phyloP scores from a whole-genome alignment of 2,888 invertebrate species.

The Eumerus sabulonum region DNA sequence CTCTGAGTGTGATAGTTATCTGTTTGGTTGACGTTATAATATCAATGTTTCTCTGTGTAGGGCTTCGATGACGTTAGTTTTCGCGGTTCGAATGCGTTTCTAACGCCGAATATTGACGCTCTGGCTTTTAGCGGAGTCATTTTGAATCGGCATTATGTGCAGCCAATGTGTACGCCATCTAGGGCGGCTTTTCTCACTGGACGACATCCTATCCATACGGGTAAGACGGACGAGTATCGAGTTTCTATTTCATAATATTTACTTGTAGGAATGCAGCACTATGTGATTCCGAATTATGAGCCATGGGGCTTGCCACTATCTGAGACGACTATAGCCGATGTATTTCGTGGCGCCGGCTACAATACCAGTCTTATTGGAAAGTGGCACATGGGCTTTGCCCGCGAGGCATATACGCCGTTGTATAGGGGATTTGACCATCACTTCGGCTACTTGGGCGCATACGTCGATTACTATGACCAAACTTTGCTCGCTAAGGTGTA shows the following conservation, averaged over 20 bases:
- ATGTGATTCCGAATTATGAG: constrained; percentile 84
- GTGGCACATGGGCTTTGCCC: constrained; percentile 93
- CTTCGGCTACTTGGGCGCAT: constrained; percentile 91
- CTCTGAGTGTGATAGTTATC: neutral
- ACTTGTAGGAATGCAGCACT: constrained; percentile 85
- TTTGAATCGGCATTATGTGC: constrained; percentile 88
- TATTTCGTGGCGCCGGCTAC: constrained; percentile 86
- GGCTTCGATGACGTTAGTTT: constrained; percentile 96
- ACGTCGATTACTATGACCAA: constrained; percentile 89
- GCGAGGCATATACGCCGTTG: constrained; percentile 82
- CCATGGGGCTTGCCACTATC: constrained; percentile 86
- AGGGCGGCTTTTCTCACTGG: constrained; percentile 90
- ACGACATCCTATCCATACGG: constrained; percentile 90
- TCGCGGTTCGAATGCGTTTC: constrained; percentile 92
- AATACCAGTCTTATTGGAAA: constrained; percentile 91
- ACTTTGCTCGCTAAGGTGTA: constrained; percentile 77
- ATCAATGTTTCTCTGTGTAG: constrained; percentile 80
- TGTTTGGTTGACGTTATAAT: constrained; percentile 1
- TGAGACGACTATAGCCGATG: constrained; percentile 86
- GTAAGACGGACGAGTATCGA: constrained; percentile 74
- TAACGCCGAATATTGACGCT: constrained; percentile 93
- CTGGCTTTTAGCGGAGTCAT: constrained; percentile 91
- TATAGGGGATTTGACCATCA: constrained; percentile 89
- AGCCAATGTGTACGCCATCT: constrained; percentile 92
- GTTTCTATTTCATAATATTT: neutral